phyloP scores from a whole-genome alignment of 2,113 vertebrate genomes.

The Chrysochloris asiatica region DNA sequence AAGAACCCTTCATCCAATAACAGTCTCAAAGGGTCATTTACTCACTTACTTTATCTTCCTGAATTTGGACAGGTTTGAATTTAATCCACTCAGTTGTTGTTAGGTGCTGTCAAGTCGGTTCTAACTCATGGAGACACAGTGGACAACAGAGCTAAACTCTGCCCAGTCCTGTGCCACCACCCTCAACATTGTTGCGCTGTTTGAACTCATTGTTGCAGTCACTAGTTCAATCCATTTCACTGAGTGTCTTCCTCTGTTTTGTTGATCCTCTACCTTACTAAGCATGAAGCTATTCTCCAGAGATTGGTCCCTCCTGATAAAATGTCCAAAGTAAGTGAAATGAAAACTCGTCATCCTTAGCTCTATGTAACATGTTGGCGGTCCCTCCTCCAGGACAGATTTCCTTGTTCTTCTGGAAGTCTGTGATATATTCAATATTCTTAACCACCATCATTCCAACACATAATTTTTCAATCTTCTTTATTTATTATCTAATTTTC shows the following conservation, averaged over 20 bases:
- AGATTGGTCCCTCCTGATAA: neutral
- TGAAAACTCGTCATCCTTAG: neutral
- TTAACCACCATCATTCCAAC: neutral
- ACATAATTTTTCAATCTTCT: neutral
- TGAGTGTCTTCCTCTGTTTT: neutral
- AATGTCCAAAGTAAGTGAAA: neutral
- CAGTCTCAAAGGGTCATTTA: neutral
- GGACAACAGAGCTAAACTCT: neutral
- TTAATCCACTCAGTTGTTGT: neutral
- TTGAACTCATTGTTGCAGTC: neutral
- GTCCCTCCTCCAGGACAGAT: neutral
- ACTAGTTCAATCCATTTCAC: neutral
- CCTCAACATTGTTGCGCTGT: neutral
- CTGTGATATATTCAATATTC: neutral
- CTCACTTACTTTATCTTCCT: neutral
- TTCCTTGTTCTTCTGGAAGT: neutral
- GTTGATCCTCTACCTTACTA: neutral
- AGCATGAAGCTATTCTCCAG: neutral
- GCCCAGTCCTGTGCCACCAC: neutral
- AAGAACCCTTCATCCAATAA: neutral
- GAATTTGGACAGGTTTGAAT: neutral
- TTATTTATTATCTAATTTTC: neutral
- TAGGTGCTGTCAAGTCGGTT: neutral
- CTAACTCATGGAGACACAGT: neutral
- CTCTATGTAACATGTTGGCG: neutral